Base-by-base conservation (phyloP, 2,888 invertebrate species). In the Paralinhomoeus sp. region DNA sequence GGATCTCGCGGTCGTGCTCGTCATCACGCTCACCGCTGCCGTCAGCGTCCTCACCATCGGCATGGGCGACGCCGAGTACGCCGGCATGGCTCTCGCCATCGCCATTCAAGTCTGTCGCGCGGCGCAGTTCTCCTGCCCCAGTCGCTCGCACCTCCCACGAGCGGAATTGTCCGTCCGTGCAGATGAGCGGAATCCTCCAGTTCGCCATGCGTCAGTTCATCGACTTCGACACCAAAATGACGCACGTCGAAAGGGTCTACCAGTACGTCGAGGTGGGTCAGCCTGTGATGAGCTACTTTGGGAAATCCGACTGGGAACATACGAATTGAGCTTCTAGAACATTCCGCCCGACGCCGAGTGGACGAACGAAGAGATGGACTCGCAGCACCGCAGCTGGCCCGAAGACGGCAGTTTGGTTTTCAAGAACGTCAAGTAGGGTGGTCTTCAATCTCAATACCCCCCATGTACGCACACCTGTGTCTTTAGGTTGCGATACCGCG, bases 161-260 rank as follows among this genome's bases (percentile, higher is more conserved):
- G n/a, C n/a, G n/a, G 18, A 20, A 7, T 2, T 18, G 1, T 2
- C 9, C 7, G 2, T 23, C 18, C 21, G 53, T 57, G 27, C 68
- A 74, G 64, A 66, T 73, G 51, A 67, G 69, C 34, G 71, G 72
- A n/a, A 63, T 72, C 24, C 69, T 73, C 51, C 72, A 72, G 54
- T 72, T 66, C 47, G 67, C 71, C 20, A 77, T 97, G 1, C 80
- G 78, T 60, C 78, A 81, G 1, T 80, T 89, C 61, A 83, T 87
- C 1, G 89, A 91, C 66, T 83, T 89, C 0, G 91, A 93, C 64
- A 77, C 84, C 46, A 59, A 62, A 45, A 54, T 61, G 55, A 60
- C 61, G 3, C 52, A 56, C 13, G 61, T 61, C 1, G 62, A 61
- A 46, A 43, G 61, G 42, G 53, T 62, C 27, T 47, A 53, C 17